Base-by-base conservation (phyloP, 2,113 vertebrate genomes). In the Cynoglossus semilaevis region DNA sequence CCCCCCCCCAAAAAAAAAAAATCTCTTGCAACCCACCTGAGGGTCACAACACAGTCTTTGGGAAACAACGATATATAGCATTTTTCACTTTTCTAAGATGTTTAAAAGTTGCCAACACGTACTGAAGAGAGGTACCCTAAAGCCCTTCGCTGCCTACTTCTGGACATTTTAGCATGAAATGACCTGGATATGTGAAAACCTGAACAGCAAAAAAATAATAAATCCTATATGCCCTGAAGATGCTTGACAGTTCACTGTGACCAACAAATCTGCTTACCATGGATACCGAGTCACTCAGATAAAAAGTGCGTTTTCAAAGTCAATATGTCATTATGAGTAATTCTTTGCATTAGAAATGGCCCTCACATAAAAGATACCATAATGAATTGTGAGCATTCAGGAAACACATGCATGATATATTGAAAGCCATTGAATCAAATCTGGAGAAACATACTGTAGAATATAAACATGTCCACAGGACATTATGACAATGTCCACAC, bases 241-340 rank as follows among this genome's bases (percentile, higher is more conserved):
- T 52, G 48, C 9, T 36, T 17, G 52, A 54, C 48, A 9, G 9
- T 45, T 43, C 19, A 19, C 22, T 4, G 19, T 66, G 34, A 77
- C 77, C 70, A 47, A 86, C 83, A 79, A 47, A 64, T 38, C 46
- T 74, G 63, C 82, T 84, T 74, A 68, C 47, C 49, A 53, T 47
- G 58, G 56, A 9, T 51, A 58, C 77, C 57, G 54, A 72, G 55
- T 66, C 69, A 76, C 62, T 74, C 73, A 63, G 63, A 76, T 69
- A 53, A 29, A 65, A 65, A 79, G 57, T 63, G 36, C 71, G 55
- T 69, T 56, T 72, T 34, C 67, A 40, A 55, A 68, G 69, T 79
- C 69, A 63, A 58, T 79, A 52, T 66, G 56, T 71, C 63, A 63
- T 68, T 36, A 72, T 72, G 60, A 81, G 80, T 75, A 74, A 70